Conservation (phyloP, 2,797 vertebrate genomes). For the Apogon hyalosoma region DNA sequence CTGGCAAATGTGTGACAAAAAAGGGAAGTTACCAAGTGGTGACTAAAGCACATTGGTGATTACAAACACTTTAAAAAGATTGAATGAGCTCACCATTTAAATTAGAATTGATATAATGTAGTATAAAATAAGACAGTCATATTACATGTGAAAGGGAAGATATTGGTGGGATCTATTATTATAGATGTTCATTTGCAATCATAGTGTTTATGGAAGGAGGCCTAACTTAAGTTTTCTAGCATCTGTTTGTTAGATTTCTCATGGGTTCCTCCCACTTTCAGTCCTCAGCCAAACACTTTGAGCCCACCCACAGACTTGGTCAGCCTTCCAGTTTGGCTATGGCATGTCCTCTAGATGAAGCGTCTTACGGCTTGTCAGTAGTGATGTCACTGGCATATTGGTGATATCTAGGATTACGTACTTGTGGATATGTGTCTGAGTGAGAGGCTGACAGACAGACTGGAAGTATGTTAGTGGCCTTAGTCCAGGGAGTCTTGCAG, state of each 20-base stretch:
- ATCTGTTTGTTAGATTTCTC: conserved; percentile 11
- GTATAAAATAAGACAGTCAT: not conserved
- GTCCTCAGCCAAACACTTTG: conserved; percentile 15
- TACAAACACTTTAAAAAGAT: conserved; percentile 2
- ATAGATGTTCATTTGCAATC: not conserved
- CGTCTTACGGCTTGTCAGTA: conserved; percentile 28
- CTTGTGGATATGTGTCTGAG: conserved; percentile 28
- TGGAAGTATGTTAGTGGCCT: conserved; percentile 54
- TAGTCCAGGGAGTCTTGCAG: conserved; percentile 81
- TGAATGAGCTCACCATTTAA: conserved; percentile 11
- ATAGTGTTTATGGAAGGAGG: not conserved
- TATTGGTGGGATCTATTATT: not conserved
- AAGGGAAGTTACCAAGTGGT: conserved; percentile 54
- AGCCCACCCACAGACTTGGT: conserved; percentile 20
- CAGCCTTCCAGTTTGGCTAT: conserved; percentile 41
- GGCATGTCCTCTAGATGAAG: conserved; percentile 37
- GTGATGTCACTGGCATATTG: conserved; percentile 48
- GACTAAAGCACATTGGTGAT: conserved; percentile 32
- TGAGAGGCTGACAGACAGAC: conserved; percentile 12
- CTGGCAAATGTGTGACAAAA: conserved; percentile 34
- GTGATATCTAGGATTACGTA: conserved; percentile 38
- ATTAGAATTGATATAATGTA: not conserved
- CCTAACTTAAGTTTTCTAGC: not conserved
- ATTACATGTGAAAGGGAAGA: not conserved
- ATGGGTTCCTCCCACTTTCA: not conserved